These are phyloP conservation scores for Cheilosia scutellata DNA, from an alignment of 2,888 invertebrate genomes.

Conservation along the genomic window DNA sequence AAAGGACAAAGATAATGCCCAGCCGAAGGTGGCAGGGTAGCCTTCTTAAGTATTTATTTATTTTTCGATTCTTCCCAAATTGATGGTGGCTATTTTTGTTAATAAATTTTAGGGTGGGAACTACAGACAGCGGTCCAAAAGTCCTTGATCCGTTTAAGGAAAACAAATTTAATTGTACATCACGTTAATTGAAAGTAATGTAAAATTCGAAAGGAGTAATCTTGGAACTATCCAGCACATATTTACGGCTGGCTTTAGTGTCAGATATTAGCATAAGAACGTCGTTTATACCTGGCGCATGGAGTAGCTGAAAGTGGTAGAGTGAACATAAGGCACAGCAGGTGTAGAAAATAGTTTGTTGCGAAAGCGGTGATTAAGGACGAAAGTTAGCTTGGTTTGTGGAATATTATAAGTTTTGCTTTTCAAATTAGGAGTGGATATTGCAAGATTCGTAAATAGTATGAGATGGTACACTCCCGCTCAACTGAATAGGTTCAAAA, in stretches of 20 bases:
- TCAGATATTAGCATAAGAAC: constrained; percentile 34
- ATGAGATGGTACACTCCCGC: too few species aligned
- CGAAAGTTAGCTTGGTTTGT: neutral
- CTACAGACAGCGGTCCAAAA: neutral
- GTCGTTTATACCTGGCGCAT: constrained; percentile 24
- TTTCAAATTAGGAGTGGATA: constrained; percentile 17
- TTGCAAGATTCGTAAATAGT: constrained; percentile 24
- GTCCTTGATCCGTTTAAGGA: constrained; percentile 28
- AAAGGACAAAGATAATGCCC: constrained; percentile 52
- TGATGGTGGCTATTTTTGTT: constrained; percentile 58
- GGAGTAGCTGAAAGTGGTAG: neutral
- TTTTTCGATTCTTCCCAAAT: constrained; percentile 68
- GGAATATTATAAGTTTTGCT: neutral
- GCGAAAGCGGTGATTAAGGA: constrained; percentile 1
- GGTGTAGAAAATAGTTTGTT: constrained; percentile 30
- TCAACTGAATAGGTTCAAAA: too few species aligned
- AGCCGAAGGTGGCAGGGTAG: constrained; percentile 46
- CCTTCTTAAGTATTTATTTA: constrained; percentile 71
- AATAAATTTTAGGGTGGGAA: constrained; percentile 39
- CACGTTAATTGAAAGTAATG: constrained; percentile 11
- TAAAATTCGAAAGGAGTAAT: neutral
- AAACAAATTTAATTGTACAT: constrained; percentile 30
- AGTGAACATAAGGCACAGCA: constrained; percentile 20
- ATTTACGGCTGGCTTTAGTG: neutral
- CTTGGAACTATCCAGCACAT: neutral